Evolutionary conservation across 2,888 invertebrate genomes (phyloP).

Genomic region (Spisula solida): DNA sequence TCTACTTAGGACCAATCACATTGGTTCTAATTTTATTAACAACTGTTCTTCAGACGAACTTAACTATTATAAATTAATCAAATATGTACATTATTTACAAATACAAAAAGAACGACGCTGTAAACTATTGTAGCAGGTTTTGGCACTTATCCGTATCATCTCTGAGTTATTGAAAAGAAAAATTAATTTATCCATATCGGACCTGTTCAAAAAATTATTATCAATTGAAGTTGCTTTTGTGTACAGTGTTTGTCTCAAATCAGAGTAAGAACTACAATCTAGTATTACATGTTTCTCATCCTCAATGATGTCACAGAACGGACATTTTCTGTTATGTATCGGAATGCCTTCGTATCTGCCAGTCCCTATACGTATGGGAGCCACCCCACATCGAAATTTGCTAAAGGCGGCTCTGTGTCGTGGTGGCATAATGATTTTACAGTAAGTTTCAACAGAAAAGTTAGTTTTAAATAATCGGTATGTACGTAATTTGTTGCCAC

Average conservation of each 20-base stretch:
- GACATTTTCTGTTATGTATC: not conserved
- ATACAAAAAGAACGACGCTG: not conserved
- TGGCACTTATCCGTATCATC: too few relatives aligned
- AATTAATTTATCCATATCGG: not conserved
- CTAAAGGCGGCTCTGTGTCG: too few relatives aligned
- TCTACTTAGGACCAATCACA: too few relatives aligned
- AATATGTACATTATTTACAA: slow-evolving; percentile 23
- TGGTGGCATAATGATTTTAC: too few relatives aligned
- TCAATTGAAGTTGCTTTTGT: too few relatives aligned
- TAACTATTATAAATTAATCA: too few relatives aligned
- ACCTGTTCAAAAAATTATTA: not conserved
- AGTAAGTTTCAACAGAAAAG: too few relatives aligned
- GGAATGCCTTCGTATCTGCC: not conserved
- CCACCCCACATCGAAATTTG: slow-evolving; percentile 42
- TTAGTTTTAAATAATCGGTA: too few relatives aligned
- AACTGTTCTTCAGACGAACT: not conserved
- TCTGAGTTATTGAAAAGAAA: not conserved
- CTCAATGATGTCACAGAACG: slow-evolving; percentile 15
- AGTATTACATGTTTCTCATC: not conserved
- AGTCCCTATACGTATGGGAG: slow-evolving; percentile 20
- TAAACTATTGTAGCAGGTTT: too few relatives aligned
- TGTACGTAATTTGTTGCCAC: too few relatives aligned
- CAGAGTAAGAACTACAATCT: too few relatives aligned
- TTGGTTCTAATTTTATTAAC: not conserved
- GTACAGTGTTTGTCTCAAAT: too few relatives aligned